Evolutionary conservation across 2,888 invertebrate genomes (phyloP), one percentile per base, ranked within the genome.

Genomic region (Ptilodon capucinus): DNA sequence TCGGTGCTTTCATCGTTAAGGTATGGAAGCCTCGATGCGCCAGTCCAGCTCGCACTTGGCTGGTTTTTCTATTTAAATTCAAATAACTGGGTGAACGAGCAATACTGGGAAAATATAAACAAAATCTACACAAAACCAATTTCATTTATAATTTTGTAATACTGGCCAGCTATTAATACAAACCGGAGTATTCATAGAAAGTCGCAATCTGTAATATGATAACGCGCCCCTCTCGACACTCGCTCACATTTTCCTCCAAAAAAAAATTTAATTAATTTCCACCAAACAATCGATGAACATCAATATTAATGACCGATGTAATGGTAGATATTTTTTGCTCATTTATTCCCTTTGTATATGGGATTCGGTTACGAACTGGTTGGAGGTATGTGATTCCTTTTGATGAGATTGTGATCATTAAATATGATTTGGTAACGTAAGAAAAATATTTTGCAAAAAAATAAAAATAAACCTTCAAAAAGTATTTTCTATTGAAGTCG

Each of bases 191-290:
- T 58, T 59, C 52, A 56, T 53, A 68, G 74, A 67, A 80, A 83
- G 79, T 76, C 76, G 81, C 76, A 85, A 83, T 84, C 82, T 68
- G 84, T 87, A 86, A 87, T 85, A 79, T 83, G 85, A 88, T 88
- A 88, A 84, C 80, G 75, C 64, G 66, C 71, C 71, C n/a, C n/a
- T n/a, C 80, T 78, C 66, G 51, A 53, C 43, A 67, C 71, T 68
- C 65, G 54, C 65, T 62, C 68, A 64, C 36, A 76, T 81, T 83
- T 79, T 73, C 76, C 79, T 74, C 4, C 19, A 13, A 67, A 71
- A 82, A n/a, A 84, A 84, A 85, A 86, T 84, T 83, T 81, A 84
- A 86, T 86, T 84, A 84, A 83, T 86, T 84, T 83, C 65, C 75
- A 68, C 71, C 73, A 83, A 84, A 83, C 84, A 84, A 80, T 84